These are phyloP conservation scores for Phragmatobia fuliginosa DNA, from an alignment of 2,888 invertebrate genomes.

Conservation along the genomic window DNA sequence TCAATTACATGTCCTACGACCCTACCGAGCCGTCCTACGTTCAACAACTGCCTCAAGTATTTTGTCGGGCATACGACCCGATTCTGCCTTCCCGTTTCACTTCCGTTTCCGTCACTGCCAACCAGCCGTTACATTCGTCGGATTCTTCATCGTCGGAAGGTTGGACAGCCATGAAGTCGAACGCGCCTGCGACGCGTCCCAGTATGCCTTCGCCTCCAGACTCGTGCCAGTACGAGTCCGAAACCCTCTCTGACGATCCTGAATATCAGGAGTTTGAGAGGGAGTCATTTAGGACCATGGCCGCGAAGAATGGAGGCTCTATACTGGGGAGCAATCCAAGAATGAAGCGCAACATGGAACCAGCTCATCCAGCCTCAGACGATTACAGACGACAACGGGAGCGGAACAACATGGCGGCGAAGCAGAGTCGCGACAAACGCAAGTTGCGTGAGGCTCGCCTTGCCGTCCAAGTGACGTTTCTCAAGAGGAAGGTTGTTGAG, in stretches of 20 bases:
- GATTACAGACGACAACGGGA: slow-evolving; percentile 87
- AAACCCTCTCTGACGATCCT: too few relatives aligned
- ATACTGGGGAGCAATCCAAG: slow-evolving; percentile 59
- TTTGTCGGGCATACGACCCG: too few relatives aligned
- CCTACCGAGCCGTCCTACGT: too few relatives aligned
- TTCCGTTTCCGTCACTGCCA: slow-evolving; percentile 29
- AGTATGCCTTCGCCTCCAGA: too few relatives aligned
- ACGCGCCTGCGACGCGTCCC: too few relatives aligned
- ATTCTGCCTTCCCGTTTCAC: slow-evolving; percentile 7
- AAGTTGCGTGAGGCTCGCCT: neutral
- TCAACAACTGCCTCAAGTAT: too few relatives aligned
- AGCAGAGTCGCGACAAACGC: slow-evolving; percentile 95
- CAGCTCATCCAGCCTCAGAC: slow-evolving; percentile 86
- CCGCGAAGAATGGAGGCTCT: neutral
- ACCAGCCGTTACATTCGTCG: slow-evolving; percentile 69
- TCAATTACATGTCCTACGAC: slow-evolving; percentile 18
- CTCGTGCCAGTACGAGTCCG: too few relatives aligned
- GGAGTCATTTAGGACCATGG: neutral
- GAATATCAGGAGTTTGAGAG: neutral
- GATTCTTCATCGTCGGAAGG: too few relatives aligned
- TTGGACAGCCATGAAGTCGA: slow-evolving; percentile 52
- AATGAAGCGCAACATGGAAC: slow-evolving; percentile 88
- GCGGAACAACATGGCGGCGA: slow-evolving; percentile 98
- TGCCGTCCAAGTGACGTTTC: neutral
- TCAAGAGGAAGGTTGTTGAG: too few relatives aligned